Base-by-base conservation (phyloP, 1,140 invertebrate species). In the Onthophagus taurus region DNA sequence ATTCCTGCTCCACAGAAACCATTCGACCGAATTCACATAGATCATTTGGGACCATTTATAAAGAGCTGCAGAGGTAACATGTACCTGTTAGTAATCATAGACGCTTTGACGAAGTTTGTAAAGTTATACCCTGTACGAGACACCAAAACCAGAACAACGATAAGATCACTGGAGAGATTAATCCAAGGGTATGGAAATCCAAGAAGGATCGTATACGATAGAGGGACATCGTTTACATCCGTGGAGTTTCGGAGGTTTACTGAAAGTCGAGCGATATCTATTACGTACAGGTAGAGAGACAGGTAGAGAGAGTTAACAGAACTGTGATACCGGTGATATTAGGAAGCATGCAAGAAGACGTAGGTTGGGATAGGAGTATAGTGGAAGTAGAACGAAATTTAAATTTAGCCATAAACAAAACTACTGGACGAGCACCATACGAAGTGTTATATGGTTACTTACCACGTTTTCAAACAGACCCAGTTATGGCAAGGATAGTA, bases 101-200 rank as follows among this genome's bases (percentile, higher is more conserved):
- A 61, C 31, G 37, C 50, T 1, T 60, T 61, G 9, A 57, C 54
- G 1, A 53, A 58, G 46, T 54, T 42, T 42, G 39, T 34, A 31
- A 29, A 24, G 29, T 11, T 60, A 1, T 47, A 46, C 34, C 12
- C 56, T 11, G 47, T 53, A 2, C 35, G 31, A 35, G 44, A 35
- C 13, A 50, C 41, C 2, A 48, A 17, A 31, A 18, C 41, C 3
- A 21, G n/a, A 31, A 11, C 6, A 14, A 18, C 17, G n/a, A 18
- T 42, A n/a, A 14, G 20, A 7, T 7, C n/a, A 8, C 6, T 42
- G n/a, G 17, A 19, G 7, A 3, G 19, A 8, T 36, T 36, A 16
- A 36, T 36, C 11, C 3, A 2, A 7, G n/a, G 16, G n/a, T 44
- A 16, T 31, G 43, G 43, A 29, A 6, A 17, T 9, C 43, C 43